These are phyloP conservation scores for Heteromormyrus szaboi DNA, from an alignment of 2,797 vertebrate species.

Conservation along the genomic window DNA sequence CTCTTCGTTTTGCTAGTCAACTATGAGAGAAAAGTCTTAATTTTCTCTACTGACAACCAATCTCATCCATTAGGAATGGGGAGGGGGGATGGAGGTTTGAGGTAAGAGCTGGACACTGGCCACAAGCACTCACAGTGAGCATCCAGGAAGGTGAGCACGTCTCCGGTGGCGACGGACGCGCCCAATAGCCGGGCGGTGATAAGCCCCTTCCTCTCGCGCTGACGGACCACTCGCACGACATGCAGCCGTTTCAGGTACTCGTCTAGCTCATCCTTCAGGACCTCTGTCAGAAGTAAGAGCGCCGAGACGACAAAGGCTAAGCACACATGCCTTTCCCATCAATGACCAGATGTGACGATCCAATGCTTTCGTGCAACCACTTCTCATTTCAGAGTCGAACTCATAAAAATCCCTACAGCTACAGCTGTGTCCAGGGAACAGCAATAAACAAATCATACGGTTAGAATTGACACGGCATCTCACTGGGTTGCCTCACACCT, in stretches of 20 bases:
- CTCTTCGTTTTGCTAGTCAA: not conserved
- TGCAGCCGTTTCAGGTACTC: constrained; percentile 79
- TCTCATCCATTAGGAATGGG: not conserved
- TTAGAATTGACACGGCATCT: not conserved
- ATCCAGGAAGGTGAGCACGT: constrained; percentile 75
- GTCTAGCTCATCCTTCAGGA: constrained; percentile 79
- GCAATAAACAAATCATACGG: not conserved
- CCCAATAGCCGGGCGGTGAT: constrained; percentile 90
- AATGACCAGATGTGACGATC: not conserved
- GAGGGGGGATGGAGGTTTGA: not conserved
- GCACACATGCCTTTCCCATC: not conserved
- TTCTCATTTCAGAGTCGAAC: not conserved
- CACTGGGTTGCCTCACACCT: not conserved
- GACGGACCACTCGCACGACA: constrained; percentile 85
- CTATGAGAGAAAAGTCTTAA: not conserved
- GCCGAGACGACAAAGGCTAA: not conserved
- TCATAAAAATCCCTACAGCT: not conserved
- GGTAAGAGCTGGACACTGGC: not conserved
- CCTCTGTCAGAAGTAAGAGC: constrained; percentile 59
- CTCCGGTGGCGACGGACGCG: constrained; percentile 82
- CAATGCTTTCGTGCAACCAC: not conserved
- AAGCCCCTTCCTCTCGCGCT: constrained; percentile 87
- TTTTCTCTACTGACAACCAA: not conserved
- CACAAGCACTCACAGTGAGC: not conserved
- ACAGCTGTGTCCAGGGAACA: not conserved